Evolutionary conservation across 2,888 invertebrate genomes (phyloP), one percentile per base, ranked within the genome.

Genomic region (Athripsodes cinereus): DNA sequence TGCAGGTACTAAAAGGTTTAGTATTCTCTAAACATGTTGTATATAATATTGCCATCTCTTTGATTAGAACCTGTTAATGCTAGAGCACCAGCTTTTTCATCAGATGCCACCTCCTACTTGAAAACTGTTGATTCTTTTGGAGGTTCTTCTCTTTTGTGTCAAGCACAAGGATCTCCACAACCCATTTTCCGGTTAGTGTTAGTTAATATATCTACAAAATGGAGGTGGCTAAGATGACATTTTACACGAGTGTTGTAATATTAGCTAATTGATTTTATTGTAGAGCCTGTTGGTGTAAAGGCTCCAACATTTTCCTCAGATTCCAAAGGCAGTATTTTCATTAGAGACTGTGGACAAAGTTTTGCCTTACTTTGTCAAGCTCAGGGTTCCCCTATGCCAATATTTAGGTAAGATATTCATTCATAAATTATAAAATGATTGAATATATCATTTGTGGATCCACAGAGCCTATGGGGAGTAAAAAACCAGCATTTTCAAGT

Each of bases 141-240:
- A 64, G 73, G 73, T 46, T 74, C 78, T 63, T 79, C 80, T 53
- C 71, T 80, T 69, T 74, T 80, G 66, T 81, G 81, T 68, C 78
- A 80, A 69, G 80, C 80, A 60, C 80, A 81, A 70, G 79, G 79
- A 69, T 79, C 78, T 70, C 86, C 87, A 65, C 77, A 82, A 69
- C 86, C 87, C 67, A 71, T 78, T 64, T 85, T 84, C 81, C 86
- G 86, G 87, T 87, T 78, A 70, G 76, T 66, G 40, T 22, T 6
- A 46, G 1, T 49, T 6, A 22, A 22, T 50, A 2, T 20, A 2
- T 22, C 50, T 22, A n/a, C 3, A 40, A 5, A 13, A 40, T 2
- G 48, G 20, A 16, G 20, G 48, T 19, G 20, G 19, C 48, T 2
- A 48, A 48, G 34, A 26, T n/a, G n/a, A n/a, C n/a, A n/a, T n/a